Evolutionary conservation across 2,888 invertebrate species (phyloP).

Genomic region (Lasioglossum leucozonium): DNA sequence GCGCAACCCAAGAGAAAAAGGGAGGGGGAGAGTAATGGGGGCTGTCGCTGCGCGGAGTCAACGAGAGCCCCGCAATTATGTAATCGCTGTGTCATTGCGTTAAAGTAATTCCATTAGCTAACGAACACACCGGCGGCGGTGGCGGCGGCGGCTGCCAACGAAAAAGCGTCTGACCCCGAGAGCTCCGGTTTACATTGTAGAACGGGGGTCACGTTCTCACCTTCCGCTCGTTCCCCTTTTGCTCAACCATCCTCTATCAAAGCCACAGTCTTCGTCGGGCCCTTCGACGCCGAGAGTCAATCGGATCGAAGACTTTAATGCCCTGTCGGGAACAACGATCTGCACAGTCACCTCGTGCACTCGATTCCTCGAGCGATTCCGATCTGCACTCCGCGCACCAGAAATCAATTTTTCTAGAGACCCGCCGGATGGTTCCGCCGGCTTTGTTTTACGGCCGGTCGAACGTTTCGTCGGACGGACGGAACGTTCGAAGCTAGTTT

Average conservation of each 20-base stretch:
- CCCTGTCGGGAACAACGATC: slow-evolving; percentile 37
- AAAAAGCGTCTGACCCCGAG: slow-evolving; percentile 40
- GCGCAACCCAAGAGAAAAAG: slow-evolving; percentile 10
- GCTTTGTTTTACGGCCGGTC: not conserved
- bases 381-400: not conserved
- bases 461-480: not conserved
- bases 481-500: not conserved
- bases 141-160: not conserved
- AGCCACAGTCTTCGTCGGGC: slow-evolving; percentile 1
- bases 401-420: not conserved
- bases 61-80: slow-evolving; percentile 78
- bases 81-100: slow-evolving; percentile 84
- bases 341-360: slow-evolving; percentile 53
- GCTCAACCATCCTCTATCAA: slow-evolving; percentile 6
- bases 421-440: not conserved
- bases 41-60: slow-evolving; percentile 62
- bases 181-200: slow-evolving; percentile 39
- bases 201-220: slow-evolving; percentile 67
- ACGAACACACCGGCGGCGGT: slow-evolving; percentile 58
- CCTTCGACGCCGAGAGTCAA: slow-evolving; percentile 51
- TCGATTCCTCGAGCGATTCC: slow-evolving; percentile 33
- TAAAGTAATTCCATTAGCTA: slow-evolving; percentile 83
- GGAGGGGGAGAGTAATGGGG: slow-evolving; percentile 59
- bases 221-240: slow-evolving; percentile 44
- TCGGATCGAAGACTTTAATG: slow-evolving; percentile 62